These are phyloP conservation scores for Tachycineta bicolor DNA, from an alignment of 2,113 vertebrate genomes.

Conservation along the genomic window DNA sequence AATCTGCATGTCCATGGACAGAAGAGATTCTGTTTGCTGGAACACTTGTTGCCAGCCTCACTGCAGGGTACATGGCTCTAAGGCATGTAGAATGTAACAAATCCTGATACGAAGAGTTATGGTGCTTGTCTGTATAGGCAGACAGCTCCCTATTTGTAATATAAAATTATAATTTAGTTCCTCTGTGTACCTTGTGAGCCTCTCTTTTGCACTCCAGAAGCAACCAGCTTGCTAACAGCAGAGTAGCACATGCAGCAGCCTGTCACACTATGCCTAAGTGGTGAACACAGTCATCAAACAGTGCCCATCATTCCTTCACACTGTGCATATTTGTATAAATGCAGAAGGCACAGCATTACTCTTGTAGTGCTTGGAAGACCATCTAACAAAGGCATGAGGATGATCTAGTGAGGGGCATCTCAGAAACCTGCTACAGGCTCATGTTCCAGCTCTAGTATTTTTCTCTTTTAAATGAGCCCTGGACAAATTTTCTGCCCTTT, in stretches of 20 bases:
- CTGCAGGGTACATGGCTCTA: neutral
- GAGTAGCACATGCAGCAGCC: neutral
- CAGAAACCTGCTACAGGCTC: neutral
- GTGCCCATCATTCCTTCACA: neutral
- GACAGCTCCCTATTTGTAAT: neutral
- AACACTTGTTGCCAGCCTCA: neutral
- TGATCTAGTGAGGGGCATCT: neutral
- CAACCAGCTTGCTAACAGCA: neutral
- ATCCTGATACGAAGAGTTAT: neutral
- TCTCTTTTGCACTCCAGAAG: neutral
- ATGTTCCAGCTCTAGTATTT: accelerated
- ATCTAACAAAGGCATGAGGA: neutral
- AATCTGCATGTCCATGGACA: neutral
- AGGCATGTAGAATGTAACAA: neutral
- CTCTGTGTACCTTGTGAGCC: neutral
- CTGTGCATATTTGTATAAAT: neutral
- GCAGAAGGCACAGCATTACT: neutral
- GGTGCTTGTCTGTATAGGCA: neutral
- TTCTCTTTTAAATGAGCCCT: neutral
- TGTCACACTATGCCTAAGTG: neutral
- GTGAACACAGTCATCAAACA: neutral
- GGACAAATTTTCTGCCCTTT: neutral
- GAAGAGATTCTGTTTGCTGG: neutral
- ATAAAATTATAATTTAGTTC: neutral
- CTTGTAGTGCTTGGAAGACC: neutral